Conservation (phyloP, 2,888 invertebrate species). For the Thelaira solivaga region DNA sequence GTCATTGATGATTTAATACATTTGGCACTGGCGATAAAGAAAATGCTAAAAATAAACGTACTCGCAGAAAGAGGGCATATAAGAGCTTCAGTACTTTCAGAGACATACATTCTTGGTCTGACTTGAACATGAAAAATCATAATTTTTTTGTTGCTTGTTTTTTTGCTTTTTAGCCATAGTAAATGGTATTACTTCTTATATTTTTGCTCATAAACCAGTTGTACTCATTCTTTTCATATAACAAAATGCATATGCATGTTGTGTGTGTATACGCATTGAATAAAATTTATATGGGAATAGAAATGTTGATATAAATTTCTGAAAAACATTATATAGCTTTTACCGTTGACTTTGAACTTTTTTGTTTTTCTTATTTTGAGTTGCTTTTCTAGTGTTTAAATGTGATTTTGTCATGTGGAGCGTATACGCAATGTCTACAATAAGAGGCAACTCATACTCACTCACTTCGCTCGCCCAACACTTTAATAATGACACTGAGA, state of each 20-base stretch:
- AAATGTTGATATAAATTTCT: conserved; percentile 32
- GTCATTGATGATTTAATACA: conserved; percentile 49
- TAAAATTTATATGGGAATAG: conserved; percentile 23
- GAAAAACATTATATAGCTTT: conserved; percentile 58
- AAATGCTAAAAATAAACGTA: background rate
- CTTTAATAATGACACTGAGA: background rate
- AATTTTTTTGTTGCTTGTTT: no score
- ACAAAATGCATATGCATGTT: background rate
- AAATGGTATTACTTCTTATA: background rate
- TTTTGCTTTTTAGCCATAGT: conserved; percentile 1
- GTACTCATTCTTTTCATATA: background rate
- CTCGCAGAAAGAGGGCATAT: conserved; percentile 41
- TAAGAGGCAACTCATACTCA: background rate
- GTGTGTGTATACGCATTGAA: background rate
- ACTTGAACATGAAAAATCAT: conserved; percentile 58
- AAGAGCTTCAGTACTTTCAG: background rate
- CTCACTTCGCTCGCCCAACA: background rate
- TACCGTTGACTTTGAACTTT: conserved; percentile 66
- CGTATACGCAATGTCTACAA: conserved; percentile 56
- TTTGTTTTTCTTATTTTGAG: background rate
- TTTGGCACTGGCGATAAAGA: conserved; percentile 44
- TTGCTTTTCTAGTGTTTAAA: conserved; percentile 7
- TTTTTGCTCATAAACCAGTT: no score
- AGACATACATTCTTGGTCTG: conserved; percentile 58
- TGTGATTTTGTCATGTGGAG: conserved; percentile 62